These are phyloP conservation scores for Bryconaethiops microstoma DNA, from an alignment of 2,797 vertebrate genomes.

Conservation along the genomic window DNA sequence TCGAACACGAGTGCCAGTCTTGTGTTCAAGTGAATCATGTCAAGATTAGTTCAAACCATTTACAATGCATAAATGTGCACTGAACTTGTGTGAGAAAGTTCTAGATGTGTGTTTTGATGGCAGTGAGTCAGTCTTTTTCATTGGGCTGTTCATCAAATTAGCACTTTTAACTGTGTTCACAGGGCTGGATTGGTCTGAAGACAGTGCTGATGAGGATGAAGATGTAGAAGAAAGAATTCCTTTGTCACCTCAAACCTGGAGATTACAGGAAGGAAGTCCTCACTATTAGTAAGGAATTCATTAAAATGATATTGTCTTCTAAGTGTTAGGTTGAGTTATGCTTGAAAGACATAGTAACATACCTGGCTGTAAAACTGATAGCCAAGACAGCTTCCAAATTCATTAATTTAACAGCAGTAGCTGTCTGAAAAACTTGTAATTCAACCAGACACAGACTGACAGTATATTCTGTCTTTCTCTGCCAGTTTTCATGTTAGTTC, in stretches of 20 bases:
- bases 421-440: not conserved
- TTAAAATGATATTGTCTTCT: not conserved
- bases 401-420: not conserved
- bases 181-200: constrained; percentile 99
- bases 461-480: not conserved
- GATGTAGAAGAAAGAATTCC: constrained; percentile 84
- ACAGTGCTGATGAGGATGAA: constrained; percentile 89
- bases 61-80: not conserved
- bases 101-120: too few relatives aligned
- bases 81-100: not conserved
- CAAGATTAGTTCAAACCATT: not conserved
- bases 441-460: not conserved
- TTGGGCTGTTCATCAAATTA: not conserved
- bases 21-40: not conserved
- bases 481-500: not conserved
- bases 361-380: not conserved
- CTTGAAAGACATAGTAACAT: too few relatives aligned
- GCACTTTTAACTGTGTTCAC: constrained; percentile 29
- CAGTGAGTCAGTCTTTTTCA: not conserved
- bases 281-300: constrained; percentile 76
- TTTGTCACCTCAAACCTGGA: constrained; percentile 87
- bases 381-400: not conserved
- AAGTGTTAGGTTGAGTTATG: not conserved
- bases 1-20: not conserved
- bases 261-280: constrained; percentile 79